phyloP scores from a whole-genome alignment of 1,140 invertebrate species.

The Eciton burchellii region DNA sequence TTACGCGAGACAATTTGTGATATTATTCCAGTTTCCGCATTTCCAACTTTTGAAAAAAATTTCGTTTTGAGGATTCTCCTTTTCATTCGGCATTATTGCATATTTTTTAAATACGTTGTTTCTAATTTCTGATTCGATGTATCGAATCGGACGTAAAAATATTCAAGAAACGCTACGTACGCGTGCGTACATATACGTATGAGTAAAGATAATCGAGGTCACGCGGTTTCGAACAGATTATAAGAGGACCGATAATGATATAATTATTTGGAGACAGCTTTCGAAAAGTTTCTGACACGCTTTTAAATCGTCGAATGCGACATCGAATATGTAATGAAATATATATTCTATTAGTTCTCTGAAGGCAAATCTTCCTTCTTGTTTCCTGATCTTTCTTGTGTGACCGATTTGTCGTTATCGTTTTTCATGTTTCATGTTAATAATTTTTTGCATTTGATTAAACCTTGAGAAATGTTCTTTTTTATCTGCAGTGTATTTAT shows the following conservation, averaged over 20 bases:
- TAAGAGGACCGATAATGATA: slow-evolving; percentile 75
- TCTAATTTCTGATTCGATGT: background rate
- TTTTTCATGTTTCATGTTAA: too few species aligned
- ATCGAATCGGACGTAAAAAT: slow-evolving; percentile 61
- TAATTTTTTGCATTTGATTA: background rate
- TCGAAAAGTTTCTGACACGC: background rate
- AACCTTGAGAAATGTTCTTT: too few species aligned
- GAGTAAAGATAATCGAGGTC: slow-evolving; percentile 77
- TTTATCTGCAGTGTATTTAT: too few species aligned
- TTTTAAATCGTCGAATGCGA: background rate
- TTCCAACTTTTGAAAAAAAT: background rate
- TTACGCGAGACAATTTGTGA: too few species aligned
- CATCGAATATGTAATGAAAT: background rate
- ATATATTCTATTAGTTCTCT: background rate
- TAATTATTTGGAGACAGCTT: slow-evolving; percentile 32
- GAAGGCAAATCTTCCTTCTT: too few species aligned
- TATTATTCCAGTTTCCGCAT: too few species aligned
- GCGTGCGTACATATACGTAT: background rate
- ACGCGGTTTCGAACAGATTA: slow-evolving; percentile 74
- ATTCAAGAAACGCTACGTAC: slow-evolving; percentile 49
- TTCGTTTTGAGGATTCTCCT: background rate
- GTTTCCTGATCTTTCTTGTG: background rate
- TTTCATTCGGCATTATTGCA: background rate
- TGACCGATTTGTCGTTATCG: background rate
- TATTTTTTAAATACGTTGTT: background rate